These are phyloP conservation scores for Imbricaverruca yamaguchii DNA, from an alignment of 2,888 invertebrate genomes.

Conservation along the genomic window DNA sequence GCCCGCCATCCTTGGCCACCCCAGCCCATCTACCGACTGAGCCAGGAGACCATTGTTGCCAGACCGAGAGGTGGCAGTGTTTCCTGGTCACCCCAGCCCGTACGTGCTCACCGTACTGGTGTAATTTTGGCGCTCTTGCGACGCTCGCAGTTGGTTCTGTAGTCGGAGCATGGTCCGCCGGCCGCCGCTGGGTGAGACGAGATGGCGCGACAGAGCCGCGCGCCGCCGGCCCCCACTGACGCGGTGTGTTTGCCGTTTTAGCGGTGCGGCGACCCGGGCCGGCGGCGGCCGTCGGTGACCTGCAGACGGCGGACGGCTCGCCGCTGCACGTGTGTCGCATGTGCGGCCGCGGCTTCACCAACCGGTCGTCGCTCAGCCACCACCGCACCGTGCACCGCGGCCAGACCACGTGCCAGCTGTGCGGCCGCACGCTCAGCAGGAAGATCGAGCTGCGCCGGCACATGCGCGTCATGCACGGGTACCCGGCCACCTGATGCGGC, in stretches of 20 bases:
- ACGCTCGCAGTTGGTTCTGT: no score
- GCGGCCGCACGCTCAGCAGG: constrained; percentile 43
- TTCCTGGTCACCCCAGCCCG: no score
- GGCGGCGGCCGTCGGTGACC: neutral
- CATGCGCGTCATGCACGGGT: constrained; percentile 35
- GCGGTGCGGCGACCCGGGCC: neutral
- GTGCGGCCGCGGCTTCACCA: constrained; percentile 28
- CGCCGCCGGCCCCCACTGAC: neutral
- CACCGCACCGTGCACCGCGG: constrained; percentile 34
- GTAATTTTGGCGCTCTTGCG: no score
- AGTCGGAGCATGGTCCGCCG: no score
- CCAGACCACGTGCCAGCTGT: constrained; percentile 41
- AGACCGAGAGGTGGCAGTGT: no score
- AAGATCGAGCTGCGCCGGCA: constrained; percentile 38
- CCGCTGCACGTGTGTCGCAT: constrained; percentile 28
- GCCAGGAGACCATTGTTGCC: no score
- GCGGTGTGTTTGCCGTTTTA: constrained; percentile 25
- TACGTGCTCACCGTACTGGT: no score
- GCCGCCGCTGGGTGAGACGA: no score
- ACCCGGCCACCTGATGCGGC: constrained; percentile 34
- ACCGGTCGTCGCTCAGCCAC: constrained; percentile 28
- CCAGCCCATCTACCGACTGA: no score
- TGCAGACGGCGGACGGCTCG: neutral
- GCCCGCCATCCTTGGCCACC: no score
- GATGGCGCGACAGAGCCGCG: no score